phyloP scores from a whole-genome alignment of 2,888 invertebrate genomes.

The Thalpophila matura region DNA sequence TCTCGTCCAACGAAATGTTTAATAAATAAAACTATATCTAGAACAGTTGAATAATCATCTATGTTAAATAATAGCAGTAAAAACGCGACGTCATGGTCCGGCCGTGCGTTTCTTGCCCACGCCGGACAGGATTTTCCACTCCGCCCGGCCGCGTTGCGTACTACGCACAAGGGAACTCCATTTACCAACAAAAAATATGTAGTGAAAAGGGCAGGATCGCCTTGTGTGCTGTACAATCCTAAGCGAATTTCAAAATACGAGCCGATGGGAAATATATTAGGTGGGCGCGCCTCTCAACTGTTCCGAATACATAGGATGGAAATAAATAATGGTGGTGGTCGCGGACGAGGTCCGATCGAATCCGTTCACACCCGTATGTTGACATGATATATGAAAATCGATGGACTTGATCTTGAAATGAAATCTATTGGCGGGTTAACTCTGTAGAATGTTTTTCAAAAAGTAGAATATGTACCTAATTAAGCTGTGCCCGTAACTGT shows the following conservation, averaged over 20 bases:
- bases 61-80: constrained; percentile 67
- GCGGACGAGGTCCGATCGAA: constrained; percentile 46
- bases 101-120: constrained; percentile 71
- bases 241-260: constrained; percentile 60
- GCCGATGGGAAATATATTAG: constrained; percentile 61
- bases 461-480: too few species aligned
- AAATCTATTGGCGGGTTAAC: constrained; percentile 27
- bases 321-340: constrained; percentile 54
- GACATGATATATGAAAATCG: constrained; percentile 15
- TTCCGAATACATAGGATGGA: constrained; percentile 44
- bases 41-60: constrained; percentile 55
- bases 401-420: constrained; percentile 40
- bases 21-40: constrained; percentile 36
- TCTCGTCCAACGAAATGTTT: neutral
- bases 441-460: neutral
- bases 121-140: constrained; percentile 83
- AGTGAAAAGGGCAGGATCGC: constrained; percentile 71
- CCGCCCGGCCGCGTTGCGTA: constrained; percentile 76
- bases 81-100: constrained; percentile 78
- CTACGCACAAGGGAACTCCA: constrained; percentile 84
- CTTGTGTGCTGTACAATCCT: constrained; percentile 64
- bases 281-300: constrained; percentile 49
- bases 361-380: constrained; percentile 35
- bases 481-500: too few species aligned
- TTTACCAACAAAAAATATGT: constrained; percentile 84